Conservation (phyloP, 2,113 vertebrate species). For the Hippocampus mohnikei region DNA sequence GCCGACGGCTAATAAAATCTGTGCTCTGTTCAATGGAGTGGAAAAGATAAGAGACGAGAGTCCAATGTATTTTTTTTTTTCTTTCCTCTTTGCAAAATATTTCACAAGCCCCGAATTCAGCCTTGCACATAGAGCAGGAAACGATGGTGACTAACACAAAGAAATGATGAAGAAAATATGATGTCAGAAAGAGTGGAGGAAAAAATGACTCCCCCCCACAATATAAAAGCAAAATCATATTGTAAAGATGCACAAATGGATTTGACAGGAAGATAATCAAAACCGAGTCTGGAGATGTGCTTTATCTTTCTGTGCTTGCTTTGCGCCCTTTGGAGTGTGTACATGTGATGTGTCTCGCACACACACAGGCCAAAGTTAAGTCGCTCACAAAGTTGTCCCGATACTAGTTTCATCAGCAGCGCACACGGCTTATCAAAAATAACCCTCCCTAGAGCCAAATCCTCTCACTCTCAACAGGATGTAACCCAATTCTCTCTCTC, state of each 20-base stretch:
- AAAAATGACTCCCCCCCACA: neutral
- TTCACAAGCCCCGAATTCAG: constrained; percentile 12
- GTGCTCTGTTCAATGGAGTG: neutral
- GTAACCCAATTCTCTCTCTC: constrained; percentile 52
- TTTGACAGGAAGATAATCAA: constrained; percentile 56
- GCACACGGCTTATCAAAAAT: constrained; percentile 56
- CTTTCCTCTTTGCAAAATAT: neutral
- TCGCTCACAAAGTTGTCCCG: constrained; percentile 38
- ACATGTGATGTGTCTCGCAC: neutral
- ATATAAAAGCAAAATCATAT: constrained; percentile 6
- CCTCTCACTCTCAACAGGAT: constrained; percentile 45
- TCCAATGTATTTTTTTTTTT: constrained; percentile 7
- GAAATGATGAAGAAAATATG: neutral
- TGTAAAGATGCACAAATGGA: constrained; percentile 42
- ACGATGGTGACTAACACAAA: constrained; percentile 11
- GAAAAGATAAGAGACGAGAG: neutral
- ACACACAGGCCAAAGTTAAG: constrained; percentile 28
- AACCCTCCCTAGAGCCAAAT: constrained; percentile 45
- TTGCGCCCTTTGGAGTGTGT: constrained; percentile 26
- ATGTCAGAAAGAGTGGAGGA: neutral
- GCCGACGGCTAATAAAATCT: neutral
- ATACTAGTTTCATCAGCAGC: constrained; percentile 45
- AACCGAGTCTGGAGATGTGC: constrained; percentile 26
- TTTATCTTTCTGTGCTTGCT: constrained; percentile 61
- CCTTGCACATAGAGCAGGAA: constrained; percentile 10